Conservation (phyloP, 2,888 invertebrate genomes). For the Andricus curvator region DNA sequence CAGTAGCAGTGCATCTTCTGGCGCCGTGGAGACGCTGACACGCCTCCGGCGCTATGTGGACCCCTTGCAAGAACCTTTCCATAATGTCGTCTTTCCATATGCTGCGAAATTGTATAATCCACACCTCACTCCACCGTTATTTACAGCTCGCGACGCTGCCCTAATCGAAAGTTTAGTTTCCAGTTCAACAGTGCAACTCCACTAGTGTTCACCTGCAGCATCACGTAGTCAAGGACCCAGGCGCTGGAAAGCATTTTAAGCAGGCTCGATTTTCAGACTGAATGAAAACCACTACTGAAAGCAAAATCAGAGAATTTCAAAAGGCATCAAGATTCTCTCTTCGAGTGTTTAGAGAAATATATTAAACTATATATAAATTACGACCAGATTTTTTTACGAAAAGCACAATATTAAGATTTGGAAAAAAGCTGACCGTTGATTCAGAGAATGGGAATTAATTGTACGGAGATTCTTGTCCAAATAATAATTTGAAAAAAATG, state of each 20-base stretch:
- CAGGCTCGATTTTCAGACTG: neutral
- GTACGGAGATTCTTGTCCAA: no score
- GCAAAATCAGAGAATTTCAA: neutral
- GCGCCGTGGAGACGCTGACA: slow-evolving; percentile 73
- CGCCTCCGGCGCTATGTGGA: slow-evolving; percentile 59
- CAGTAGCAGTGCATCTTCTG: slow-evolving; percentile 70
- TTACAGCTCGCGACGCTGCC: slow-evolving; percentile 48
- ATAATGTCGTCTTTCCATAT: slow-evolving; percentile 57
- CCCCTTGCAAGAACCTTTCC: slow-evolving; percentile 41
- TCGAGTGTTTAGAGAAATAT: neutral
- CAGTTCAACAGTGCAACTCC: neutral
- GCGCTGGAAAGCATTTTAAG: slow-evolving; percentile 2
- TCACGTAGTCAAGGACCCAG: neutral
- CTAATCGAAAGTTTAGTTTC: slow-evolving; percentile 12
- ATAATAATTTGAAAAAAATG: no score
- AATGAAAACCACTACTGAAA: neutral
- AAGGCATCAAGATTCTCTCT: neutral
- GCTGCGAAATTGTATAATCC: slow-evolving; percentile 68
- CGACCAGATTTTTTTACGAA: no score
- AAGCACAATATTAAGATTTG: no score
- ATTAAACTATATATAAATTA: no score
- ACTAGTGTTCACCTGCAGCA: neutral
- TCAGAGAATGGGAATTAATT: no score
- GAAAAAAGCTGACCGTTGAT: no score
- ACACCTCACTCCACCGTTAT: slow-evolving; percentile 59